These are phyloP conservation scores for Trichomycterus rosablanca DNA, from an alignment of 2,113 vertebrate species.

Conservation along the genomic window DNA sequence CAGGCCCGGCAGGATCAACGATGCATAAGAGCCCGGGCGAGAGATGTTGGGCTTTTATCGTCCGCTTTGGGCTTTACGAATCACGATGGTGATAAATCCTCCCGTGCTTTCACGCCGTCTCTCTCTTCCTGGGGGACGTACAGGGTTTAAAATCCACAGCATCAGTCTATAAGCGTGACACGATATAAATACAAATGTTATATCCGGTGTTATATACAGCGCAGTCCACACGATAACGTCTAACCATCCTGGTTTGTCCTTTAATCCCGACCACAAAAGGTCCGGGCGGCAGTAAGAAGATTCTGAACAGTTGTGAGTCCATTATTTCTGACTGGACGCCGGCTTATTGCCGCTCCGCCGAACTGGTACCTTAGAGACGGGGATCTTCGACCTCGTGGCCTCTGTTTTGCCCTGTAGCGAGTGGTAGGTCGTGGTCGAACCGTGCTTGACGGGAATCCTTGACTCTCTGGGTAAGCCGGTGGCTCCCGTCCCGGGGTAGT, in stretches of 20 bases:
- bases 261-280: not conserved
- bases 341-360: conserved; percentile 79
- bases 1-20: conserved; percentile 21
- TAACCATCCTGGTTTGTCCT: not conserved
- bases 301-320: conserved; percentile 21
- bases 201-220: conserved; percentile 11
- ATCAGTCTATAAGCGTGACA: conserved; percentile 13
- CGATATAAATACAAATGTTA: conserved; percentile 5
- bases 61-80: conserved; percentile 41
- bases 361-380: conserved; percentile 88
- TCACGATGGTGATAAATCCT: conserved; percentile 20
- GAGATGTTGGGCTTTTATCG: conserved; percentile 62
- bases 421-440: conserved; percentile 64
- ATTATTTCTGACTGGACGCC: conserved; percentile 51
- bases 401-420: conserved; percentile 77
- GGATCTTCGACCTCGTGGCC: conserved; percentile 88
- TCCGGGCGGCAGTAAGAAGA: not conserved
- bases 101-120: conserved; percentile 3
- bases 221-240: conserved; percentile 4
- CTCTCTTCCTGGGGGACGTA: conserved; percentile 1
- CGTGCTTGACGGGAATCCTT: conserved; percentile 89
- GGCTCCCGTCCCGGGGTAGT: conserved; percentile 60
- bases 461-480: conserved; percentile 78
- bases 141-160: conserved; percentile 17
- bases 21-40: conserved; percentile 42